phyloP scores from a whole-genome alignment of 2,113 vertebrate genomes.

The Ammodramus savannarum region DNA sequence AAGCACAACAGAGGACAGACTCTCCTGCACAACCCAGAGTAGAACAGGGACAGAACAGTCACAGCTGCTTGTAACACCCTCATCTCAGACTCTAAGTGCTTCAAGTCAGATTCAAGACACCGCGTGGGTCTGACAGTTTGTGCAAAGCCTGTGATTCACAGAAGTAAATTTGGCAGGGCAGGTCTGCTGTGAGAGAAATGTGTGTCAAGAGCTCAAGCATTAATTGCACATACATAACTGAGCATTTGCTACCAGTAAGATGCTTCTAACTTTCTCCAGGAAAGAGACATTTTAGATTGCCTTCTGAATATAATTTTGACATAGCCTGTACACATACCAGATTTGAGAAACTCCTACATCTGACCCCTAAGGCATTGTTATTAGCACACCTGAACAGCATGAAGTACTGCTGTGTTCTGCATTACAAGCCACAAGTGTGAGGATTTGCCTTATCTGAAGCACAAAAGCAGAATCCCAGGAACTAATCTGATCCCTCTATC shows the following conservation, averaged over 20 bases:
- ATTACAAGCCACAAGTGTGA: neutral
- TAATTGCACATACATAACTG: rapidly evolving
- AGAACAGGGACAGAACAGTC: neutral
- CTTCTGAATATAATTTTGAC: neutral
- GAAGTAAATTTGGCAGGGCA: neutral
- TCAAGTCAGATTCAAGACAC: neutral
- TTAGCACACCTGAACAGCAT: neutral
- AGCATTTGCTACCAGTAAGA: neutral
- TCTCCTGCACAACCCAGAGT: neutral
- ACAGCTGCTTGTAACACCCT: neutral
- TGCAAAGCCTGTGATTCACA: neutral
- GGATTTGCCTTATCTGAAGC: constrained; percentile 11
- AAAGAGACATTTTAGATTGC: neutral
- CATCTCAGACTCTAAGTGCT: neutral
- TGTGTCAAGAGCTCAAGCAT: neutral
- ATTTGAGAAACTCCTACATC: neutral
- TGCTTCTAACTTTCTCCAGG: neutral
- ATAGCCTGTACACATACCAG: rapidly evolving
- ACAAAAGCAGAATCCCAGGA: neutral
- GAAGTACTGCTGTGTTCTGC: neutral
- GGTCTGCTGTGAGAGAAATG: neutral
- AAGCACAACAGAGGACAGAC: neutral
- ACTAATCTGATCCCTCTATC: constrained; percentile 1
- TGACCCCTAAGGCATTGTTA: neutral
- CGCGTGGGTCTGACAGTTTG: neutral